phyloP scores from a whole-genome alignment of 35 echinoderm and acorn worm genomes.

The Strongylocentrotus purpuratus region DNA sequence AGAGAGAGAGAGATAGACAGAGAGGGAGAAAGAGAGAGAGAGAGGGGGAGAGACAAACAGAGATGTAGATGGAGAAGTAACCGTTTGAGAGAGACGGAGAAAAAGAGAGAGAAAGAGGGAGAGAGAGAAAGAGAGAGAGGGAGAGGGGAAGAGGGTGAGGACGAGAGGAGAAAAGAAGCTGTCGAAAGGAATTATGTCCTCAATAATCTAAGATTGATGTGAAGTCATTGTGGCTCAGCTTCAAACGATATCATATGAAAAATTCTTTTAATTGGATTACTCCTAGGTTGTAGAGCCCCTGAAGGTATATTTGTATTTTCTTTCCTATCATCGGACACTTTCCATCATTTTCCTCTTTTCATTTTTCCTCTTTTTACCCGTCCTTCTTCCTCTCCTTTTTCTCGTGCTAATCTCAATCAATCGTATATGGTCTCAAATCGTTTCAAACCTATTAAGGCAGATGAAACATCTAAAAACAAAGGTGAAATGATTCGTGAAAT shows the following conservation, averaged over 20 bases:
- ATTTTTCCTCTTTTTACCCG: not conserved
- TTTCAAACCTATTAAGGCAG: not conserved
- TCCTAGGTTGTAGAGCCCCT: not conserved
- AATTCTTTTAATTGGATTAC: slow-evolving; percentile 46
- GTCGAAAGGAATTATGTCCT: slow-evolving; percentile 48
- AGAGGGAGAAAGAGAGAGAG: not conserved
- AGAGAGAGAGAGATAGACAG: too few relatives aligned
- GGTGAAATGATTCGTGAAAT: not conserved
- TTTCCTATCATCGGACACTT: not conserved
- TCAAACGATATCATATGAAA: slow-evolving; percentile 39
- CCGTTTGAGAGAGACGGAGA: not conserved
- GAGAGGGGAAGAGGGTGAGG: not conserved
- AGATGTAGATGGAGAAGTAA: slow-evolving; percentile 17
- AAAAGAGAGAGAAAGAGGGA: not conserved
- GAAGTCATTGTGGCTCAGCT: slow-evolving; percentile 52
- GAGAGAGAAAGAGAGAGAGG: not conserved
- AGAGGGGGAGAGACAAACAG: not conserved
- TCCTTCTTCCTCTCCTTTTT: slow-evolving; percentile 20
- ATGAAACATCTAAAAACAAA: not conserved
- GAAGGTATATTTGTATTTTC: slow-evolving; percentile 23
- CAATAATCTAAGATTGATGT: slow-evolving; percentile 64
- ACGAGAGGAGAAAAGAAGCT: not conserved
- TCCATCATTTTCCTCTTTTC: not conserved
- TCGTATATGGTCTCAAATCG: not conserved
- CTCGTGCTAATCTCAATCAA: not conserved